phyloP scores from a whole-genome alignment of 2,888 invertebrate genomes.

The Ichneumon xanthorius region DNA sequence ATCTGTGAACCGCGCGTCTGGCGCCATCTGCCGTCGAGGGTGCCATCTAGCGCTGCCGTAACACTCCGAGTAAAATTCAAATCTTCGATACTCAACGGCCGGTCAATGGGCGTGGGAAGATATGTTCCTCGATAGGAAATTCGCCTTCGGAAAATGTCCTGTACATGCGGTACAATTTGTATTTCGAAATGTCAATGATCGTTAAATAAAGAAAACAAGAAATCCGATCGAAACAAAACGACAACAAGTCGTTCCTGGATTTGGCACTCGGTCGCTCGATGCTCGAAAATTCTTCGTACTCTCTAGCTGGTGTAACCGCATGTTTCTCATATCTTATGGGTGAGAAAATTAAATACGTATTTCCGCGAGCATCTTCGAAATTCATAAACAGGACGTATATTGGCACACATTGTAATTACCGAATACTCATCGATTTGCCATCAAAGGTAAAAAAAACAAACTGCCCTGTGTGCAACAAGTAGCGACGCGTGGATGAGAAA shows the following conservation, averaged over 20 bases:
- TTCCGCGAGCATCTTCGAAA: background rate
- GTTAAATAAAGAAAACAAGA: background rate
- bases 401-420: background rate
- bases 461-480: slow-evolving; percentile 60
- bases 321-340: background rate
- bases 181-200: background rate
- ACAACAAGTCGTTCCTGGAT: background rate
- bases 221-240: background rate
- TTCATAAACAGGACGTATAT: background rate
- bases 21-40: slow-evolving; percentile 45
- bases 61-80: slow-evolving; percentile 43
- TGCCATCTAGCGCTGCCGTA: slow-evolving; percentile 3
- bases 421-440: background rate
- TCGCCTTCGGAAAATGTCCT: background rate
- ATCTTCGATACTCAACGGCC: slow-evolving; percentile 63
- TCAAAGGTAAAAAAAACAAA: background rate
- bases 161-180: background rate
- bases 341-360: background rate
- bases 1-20: background rate
- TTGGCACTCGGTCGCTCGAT: background rate
- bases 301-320: background rate
- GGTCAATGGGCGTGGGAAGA: slow-evolving; percentile 53
- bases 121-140: background rate
- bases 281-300: background rate
- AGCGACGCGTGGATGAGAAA: slow-evolving; percentile 24